These are phyloP conservation scores for Andrena marginata DNA, from an alignment of 2,888 invertebrate species.

Conservation along the genomic window DNA sequence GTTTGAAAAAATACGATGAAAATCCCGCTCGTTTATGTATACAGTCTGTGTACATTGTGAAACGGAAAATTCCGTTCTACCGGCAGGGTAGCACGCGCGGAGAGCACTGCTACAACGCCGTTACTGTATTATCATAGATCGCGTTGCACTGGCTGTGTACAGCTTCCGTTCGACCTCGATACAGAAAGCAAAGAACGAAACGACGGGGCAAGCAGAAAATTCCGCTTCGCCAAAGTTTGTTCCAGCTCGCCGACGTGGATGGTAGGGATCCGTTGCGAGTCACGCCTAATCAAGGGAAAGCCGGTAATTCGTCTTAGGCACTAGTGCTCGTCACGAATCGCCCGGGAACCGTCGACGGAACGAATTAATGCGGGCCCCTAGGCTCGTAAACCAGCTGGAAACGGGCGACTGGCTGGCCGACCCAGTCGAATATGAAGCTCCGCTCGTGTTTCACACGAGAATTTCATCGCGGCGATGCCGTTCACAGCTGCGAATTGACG, in stretches of 20 bases:
- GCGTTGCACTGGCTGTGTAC: background rate
- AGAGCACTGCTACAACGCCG: background rate
- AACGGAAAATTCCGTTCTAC: conserved; percentile 1
- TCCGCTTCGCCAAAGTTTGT: background rate
- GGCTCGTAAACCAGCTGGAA: conserved; percentile 70
- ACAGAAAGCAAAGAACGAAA: background rate
- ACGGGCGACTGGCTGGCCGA: conserved; percentile 53
- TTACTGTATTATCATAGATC: conserved; percentile 13
- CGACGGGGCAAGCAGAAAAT: background rate
- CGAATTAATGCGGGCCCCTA: conserved; percentile 69
- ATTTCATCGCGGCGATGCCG: conserved; percentile 57
- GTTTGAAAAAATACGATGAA: conserved; percentile 28
- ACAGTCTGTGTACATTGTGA: conserved; percentile 38
- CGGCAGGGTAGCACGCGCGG: conserved; percentile 17
- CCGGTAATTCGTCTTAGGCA: conserved; percentile 39
- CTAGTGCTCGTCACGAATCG: conserved; percentile 46
- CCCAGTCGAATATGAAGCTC: conserved; percentile 67
- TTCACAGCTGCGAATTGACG: conserved; percentile 15
- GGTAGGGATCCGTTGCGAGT: background rate
- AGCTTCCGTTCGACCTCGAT: background rate
- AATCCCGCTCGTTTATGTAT: conserved; percentile 31
- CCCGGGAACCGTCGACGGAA: conserved; percentile 53
- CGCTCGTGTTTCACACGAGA: conserved; percentile 66
- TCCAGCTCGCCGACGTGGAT: background rate
- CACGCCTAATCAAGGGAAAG: conserved; percentile 46